A percentile compares a stretch with the other conserved stretches of the same genome.
These are phyloP conservation scores for Hemicentrotus pulcherrimus DNA, from an alignment of 35 echinoderm and acorn worm genomes.

Conservation along the genomic window DNA sequence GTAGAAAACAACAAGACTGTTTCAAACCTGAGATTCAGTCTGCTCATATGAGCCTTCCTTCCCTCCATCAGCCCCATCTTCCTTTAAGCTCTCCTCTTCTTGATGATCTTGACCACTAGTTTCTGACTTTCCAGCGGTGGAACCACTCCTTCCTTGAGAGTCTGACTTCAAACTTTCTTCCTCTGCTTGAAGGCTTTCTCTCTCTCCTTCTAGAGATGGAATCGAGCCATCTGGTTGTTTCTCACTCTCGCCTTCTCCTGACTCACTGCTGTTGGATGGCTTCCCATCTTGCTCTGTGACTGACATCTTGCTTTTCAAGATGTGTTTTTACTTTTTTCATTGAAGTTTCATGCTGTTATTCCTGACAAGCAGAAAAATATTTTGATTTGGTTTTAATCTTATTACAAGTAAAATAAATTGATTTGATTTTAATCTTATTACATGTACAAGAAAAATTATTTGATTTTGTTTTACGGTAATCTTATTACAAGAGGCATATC, in stretches of 20 bases:
- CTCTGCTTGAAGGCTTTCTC: background rate
- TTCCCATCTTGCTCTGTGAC: background rate
- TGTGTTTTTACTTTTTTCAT: background rate
- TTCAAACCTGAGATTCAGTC: background rate
- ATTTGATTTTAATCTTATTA: too few relatives aligned
- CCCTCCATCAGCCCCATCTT: background rate
- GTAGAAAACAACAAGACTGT: background rate
- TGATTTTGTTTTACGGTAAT: too few relatives aligned
- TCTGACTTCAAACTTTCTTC: conserved; percentile 35
- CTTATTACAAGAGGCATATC: too few relatives aligned
- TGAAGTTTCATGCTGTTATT: background rate
- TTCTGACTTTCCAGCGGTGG: background rate
- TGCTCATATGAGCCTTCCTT: background rate
- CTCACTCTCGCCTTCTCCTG: background rate
- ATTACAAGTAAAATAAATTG: too few relatives aligned
- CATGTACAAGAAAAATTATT: too few relatives aligned
- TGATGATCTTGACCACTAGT: background rate
- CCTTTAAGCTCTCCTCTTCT: background rate
- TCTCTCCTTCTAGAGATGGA: conserved; percentile 45
- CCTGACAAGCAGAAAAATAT: too few relatives aligned
- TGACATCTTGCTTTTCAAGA: conserved; percentile 25
- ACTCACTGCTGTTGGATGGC: background rate
- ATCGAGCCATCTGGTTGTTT: conserved; percentile 29
- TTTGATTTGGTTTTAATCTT: too few relatives aligned
- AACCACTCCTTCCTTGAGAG: background rate